These are phyloP conservation scores for Genyomyrus donnyi DNA, from an alignment of 2,113 vertebrate genomes.

Conservation along the genomic window DNA sequence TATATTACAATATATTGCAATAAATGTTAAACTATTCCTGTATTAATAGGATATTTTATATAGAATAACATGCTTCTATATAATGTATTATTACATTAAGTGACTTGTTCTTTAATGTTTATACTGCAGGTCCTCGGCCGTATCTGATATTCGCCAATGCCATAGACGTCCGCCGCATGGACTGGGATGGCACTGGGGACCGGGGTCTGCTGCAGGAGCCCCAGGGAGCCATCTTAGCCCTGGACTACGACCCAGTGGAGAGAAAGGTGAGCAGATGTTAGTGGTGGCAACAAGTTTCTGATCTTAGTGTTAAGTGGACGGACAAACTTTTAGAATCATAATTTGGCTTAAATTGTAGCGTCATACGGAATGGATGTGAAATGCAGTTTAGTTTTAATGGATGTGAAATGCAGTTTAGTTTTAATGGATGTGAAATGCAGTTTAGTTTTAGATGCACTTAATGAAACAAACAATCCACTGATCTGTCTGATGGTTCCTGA, in stretches of 20 bases:
- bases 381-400: background rate
- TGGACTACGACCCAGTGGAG: conserved; percentile 83
- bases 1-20: background rate
- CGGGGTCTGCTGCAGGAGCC: conserved; percentile 66
- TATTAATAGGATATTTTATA: background rate
- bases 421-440: background rate
- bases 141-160: conserved; percentile 78
- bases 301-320: background rate
- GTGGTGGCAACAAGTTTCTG: background rate
- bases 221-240: conserved; percentile 70
- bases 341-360: background rate
- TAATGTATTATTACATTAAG: background rate
- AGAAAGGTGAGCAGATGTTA: conserved; percentile 64
- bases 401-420: background rate
- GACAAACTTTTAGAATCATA: background rate
- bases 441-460: background rate
- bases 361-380: background rate
- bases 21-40: background rate
- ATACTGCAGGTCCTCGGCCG: conserved; percentile 62
- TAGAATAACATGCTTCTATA: background rate
- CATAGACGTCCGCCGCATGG: conserved; percentile 66
- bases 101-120: conserved; percentile 12
- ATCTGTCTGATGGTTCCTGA: background rate
- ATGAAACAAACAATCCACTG: background rate
- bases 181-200: conserved; percentile 70